Evolutionary conservation across 2,888 invertebrate genomes (phyloP), one percentile per base, ranked within the genome.

Genomic region (Ashinkailepas kermadecensis): DNA sequence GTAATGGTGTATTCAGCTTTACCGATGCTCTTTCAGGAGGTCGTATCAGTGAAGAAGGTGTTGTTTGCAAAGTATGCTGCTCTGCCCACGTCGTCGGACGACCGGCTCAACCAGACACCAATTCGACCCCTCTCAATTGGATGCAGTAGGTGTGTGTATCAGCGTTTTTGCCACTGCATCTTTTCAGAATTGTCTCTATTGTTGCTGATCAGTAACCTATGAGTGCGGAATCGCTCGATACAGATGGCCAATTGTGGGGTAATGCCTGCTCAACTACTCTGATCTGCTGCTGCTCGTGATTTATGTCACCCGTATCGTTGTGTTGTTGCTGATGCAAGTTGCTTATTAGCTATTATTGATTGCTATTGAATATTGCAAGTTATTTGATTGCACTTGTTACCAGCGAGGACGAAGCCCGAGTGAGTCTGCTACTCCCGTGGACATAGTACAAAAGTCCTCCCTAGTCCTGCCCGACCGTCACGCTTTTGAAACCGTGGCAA

Each of bases 21-120:
- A 4, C 39, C 39, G 39, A 39, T 39, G 39, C 39, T 39, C 39
- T 70, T 70, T 4, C 70, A 70, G 70, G 70, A 70, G 23, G 39
- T 39, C 10, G 70, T 70, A 8, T 70, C 70, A 12, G 70, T 70
- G 15, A 70, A 70, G 70, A 70, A 70, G 25, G 70, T 70, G 70
- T 39, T 70, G 12, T 15, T 13, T 39, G 70, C 70, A 15, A 70
- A 70, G 8, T 70, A 70, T 15, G 25, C 70, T 39, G 25, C 70
- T 70, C 23, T 70, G 39, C 70, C 70, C 25, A 1, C 15, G 15
- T 39, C 70, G 8, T 4, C 15, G 15, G 23, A 13, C 13, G 39
- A 70, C 15, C 10, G 25, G 12, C 23, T 70, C 15, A 15, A 70
- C 15, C 23, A 70, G 15, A 13, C 70, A 25, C 15, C 70, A 10